Percentiles rank a stretch among this genome's conserved stretches.
phyloP scores from a whole-genome alignment of 2,888 invertebrate species.

The Troides helena region DNA sequence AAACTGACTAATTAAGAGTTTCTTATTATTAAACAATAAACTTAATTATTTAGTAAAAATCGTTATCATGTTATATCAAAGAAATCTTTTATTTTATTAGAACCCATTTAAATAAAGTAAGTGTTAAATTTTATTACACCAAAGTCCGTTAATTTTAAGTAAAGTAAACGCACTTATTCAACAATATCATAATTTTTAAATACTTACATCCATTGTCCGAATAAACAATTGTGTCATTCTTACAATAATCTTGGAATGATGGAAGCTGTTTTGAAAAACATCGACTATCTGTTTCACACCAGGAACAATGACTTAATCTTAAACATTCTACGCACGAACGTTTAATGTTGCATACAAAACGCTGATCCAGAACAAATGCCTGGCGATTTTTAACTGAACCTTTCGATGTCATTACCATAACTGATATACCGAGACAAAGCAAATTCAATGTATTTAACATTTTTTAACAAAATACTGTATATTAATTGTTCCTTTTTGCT shows the following conservation, averaged over 20 bases:
- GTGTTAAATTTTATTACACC: neutral
- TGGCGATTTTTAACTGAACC: constrained; percentile 37
- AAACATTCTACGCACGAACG: constrained; percentile 61
- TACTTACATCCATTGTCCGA: constrained; percentile 52
- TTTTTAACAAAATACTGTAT: constrained; percentile 19
- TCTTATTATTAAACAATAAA: neutral
- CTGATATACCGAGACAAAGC: constrained; percentile 32
- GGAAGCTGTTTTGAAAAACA: constrained; percentile 58
- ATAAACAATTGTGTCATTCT: constrained; percentile 50
- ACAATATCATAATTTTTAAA: neutral
- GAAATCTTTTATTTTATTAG: too few relatives aligned
- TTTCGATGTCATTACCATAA: constrained; percentile 35
- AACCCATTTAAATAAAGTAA: neutral
- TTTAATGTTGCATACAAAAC: constrained; percentile 65
- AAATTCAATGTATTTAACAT: constrained; percentile 26
- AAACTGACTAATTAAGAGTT: constrained; percentile 56
- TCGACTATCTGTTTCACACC: constrained; percentile 59
- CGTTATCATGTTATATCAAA: too few relatives aligned
- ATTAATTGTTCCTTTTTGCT: constrained; percentile 31
- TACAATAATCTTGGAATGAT: constrained; percentile 46
- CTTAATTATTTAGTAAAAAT: neutral
- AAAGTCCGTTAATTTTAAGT: neutral
- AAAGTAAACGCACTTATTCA: neutral
- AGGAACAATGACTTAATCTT: constrained; percentile 62
- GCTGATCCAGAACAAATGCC: constrained; percentile 50